Evolutionary conservation across 1,140 invertebrate genomes (phyloP).

Genomic region (Pseudomyrmex concolor): DNA sequence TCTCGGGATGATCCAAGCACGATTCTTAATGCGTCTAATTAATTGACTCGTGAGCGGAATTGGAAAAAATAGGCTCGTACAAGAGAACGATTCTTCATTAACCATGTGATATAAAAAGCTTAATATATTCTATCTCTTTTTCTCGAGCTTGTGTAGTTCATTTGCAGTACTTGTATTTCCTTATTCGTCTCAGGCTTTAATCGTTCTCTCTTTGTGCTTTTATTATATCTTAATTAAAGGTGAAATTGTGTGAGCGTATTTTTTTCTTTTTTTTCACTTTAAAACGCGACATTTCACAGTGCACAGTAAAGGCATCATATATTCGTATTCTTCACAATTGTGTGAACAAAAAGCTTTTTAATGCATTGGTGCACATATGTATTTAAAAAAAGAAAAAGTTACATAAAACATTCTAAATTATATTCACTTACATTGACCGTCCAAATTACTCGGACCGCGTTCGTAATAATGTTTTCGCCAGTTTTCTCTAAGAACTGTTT

Average conservation of each 20-base stretch:
- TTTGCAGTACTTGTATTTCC: background rate
- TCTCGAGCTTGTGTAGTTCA: background rate
- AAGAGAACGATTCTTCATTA: slow-evolving; percentile 35
- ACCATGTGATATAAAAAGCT: background rate
- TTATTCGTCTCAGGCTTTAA: slow-evolving; percentile 9
- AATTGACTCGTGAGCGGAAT: slow-evolving; percentile 61
- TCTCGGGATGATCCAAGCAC: slow-evolving; percentile 38
- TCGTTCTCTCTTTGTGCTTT: background rate
- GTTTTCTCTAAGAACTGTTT: slow-evolving; percentile 70
- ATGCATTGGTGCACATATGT: too few species aligned
- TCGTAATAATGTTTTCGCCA: slow-evolving; percentile 67
- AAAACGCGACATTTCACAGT: too few species aligned
- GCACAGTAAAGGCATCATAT: too few species aligned
- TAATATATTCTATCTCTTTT: background rate
- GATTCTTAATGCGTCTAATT: slow-evolving; percentile 74
- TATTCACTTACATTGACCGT: background rate
- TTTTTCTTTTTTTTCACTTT: too few species aligned
- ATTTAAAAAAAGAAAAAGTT: background rate
- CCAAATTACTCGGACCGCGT: slow-evolving; percentile 34
- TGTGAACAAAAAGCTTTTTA: too few species aligned
- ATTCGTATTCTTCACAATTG: too few species aligned
- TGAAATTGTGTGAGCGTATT: too few species aligned
- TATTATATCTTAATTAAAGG: too few species aligned
- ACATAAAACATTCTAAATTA: background rate
- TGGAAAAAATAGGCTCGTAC: too few species aligned